These are phyloP conservation scores for Todiramphus chloris DNA, from an alignment of 2,113 vertebrate genomes.

Conservation along the genomic window DNA sequence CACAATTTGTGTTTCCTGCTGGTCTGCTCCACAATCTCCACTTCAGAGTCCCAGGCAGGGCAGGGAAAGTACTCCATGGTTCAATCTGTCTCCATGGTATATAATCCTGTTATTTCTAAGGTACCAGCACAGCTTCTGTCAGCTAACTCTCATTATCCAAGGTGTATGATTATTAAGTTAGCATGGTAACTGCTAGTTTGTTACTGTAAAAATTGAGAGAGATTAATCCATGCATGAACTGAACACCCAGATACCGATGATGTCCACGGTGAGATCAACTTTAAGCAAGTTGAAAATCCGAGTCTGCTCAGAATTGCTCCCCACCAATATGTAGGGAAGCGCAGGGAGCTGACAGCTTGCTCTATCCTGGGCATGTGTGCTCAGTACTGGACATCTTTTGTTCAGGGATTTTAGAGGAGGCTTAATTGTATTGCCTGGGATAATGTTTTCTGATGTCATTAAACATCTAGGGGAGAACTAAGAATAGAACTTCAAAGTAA, in stretches of 20 bases:
- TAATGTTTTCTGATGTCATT: slow-evolving; percentile 39
- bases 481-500: slow-evolving; percentile 56
- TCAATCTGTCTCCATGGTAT: not conserved
- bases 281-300: not conserved
- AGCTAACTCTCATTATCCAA: not conserved
- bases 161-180: not conserved
- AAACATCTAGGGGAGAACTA: not conserved
- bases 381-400: not conserved
- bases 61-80: not conserved
- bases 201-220: not conserved
- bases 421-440: slow-evolving; percentile 43
- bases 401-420: slow-evolving; percentile 27
- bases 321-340: accelerated
- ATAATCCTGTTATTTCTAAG: not conserved
- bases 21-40: not conserved
- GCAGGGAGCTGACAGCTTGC: not conserved
- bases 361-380: not conserved
- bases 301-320: not conserved
- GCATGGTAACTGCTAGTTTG: not conserved
- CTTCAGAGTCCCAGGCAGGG: not conserved
- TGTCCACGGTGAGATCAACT: not conserved
- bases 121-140: not conserved
- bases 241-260: not conserved
- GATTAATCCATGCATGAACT: not conserved
- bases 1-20: not conserved